Base-by-base conservation (phyloP, 2,888 invertebrate species). In the Chromoteleia sp. region DNA sequence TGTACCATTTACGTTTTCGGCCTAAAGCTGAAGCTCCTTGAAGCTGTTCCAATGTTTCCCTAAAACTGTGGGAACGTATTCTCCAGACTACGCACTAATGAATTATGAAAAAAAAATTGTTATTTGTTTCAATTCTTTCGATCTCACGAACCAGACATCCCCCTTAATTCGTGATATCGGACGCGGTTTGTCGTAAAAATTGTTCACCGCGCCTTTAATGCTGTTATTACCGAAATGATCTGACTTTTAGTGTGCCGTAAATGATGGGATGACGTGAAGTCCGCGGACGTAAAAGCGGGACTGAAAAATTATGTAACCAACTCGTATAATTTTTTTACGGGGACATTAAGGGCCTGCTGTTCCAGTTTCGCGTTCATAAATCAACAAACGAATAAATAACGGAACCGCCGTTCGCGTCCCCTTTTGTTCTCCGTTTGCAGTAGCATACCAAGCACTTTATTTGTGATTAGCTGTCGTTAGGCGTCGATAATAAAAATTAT, bases 371-470 rank as follows among this genome's bases (percentile, higher is more conserved):
- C 45, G 19, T 7, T 19, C 45, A 10, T 45, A 19, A 45, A 45
- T 19, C 19, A 10, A 45, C 41, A 41, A 41, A 50, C 48, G 48
- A 21, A 25, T 50, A 50, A 25, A 50, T 50, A 25, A 50, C 21
- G n/a, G 12, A 2, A 12, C 3, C 3, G 3, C 2, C 25, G 25
- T 25, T 25, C 3, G 17, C 5, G 25, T 6, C 6, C 25, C 6
- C 39, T 15, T 15, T 29, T 7, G 6, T 1, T 1, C 17, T 54
- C 36, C n/a, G n/a, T 54, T 54, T 19, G 36, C 17, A 33, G 33
- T 33, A n/a, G 45, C 45, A 8, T 3, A n/a, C 36, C 36, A 36
- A 36, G 48, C 48, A 54, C 33, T 54, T 54, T 54, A 54, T 54
- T 54, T 54, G 54, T 54, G 54, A 33, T 54, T 33, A 54, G 36